These are phyloP conservation scores for Sarcophaga carnaria DNA, from an alignment of 2,888 invertebrate genomes.

Conservation along the genomic window DNA sequence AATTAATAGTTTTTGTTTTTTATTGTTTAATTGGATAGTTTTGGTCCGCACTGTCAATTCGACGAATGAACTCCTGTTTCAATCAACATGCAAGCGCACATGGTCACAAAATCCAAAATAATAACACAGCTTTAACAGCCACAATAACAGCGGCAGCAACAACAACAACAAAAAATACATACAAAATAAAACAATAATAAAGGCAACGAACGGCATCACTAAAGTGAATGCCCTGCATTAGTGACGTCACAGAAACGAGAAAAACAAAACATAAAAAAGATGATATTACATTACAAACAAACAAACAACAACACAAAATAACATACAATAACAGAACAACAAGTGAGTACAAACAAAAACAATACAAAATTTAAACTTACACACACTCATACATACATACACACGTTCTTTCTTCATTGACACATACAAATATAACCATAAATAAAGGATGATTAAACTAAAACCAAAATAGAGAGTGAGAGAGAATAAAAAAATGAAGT, in stretches of 20 bases:
- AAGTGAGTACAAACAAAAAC: slow-evolving; percentile 51
- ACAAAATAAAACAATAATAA: slow-evolving; percentile 64
- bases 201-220: slow-evolving; percentile 68
- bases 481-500: slow-evolving; percentile 3
- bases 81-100: background rate
- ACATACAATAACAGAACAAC: slow-evolving; percentile 25
- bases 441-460: slow-evolving; percentile 40
- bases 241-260: slow-evolving; percentile 71
- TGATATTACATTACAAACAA: slow-evolving; percentile 52
- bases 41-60: too few relatives aligned
- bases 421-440: background rate
- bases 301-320: slow-evolving; percentile 22
- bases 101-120: slow-evolving; percentile 2
- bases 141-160: slow-evolving; percentile 56
- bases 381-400: background rate
- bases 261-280: slow-evolving; percentile 35
- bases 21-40: too few relatives aligned
- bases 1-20: too few relatives aligned
- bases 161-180: slow-evolving; percentile 62
- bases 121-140: slow-evolving; percentile 45
- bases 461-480: slow-evolving; percentile 19
- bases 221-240: slow-evolving; percentile 77
- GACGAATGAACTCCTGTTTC: too few relatives aligned
- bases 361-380: slow-evolving; percentile 9
- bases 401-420: too few relatives aligned